Evolutionary conservation across 2,113 vertebrate species (phyloP), one percentile per base, ranked within the genome.

Genomic region (Grus americana): DNA sequence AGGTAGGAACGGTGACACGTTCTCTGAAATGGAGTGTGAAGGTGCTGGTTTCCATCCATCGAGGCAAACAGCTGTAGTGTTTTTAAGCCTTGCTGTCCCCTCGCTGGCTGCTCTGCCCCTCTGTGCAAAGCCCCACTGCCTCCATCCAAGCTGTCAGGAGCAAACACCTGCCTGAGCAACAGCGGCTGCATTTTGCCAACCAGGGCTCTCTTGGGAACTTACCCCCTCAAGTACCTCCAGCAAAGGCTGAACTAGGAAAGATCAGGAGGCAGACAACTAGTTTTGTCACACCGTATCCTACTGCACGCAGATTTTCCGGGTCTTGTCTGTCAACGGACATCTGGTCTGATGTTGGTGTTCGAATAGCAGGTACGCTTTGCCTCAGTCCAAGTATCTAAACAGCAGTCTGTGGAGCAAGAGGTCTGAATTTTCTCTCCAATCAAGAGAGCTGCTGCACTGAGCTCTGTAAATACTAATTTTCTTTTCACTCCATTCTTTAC

Each of bases 151-250:
- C 29, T 21, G 19, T 10, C 38, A n/a, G 52, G 38, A 52, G 21
- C 54, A n/a, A 65, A 30, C 13, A 57, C 18, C 32, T 34, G 6
- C 27, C 54, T 10, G 18, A 46, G 29, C 15, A 30, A 36, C 55
- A 27, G 34, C 0, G 1, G 16, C 32, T 67, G 50, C 36, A 9
- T 52, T 78, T 57, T 62, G 19, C 23, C 9, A 3, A 9, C 9
- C 36, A 70, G n/a, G 10, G 5, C 9, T 78, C 23, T 15, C 50
- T 34, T 24, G 36, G 58, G 12, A 82, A 54, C 19, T 40, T 42
- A 22, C 4, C 12, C 19, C 27, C 21, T 34, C 0, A 0, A 2
- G 5, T 8, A 11, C 12, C 6, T n/a, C 24, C 32, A 46, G 7
- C 27, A 38, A 12, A 6, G 29, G 30, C 13, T 70, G 38, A 84